Percentiles rank a stretch among this genome's conserved stretches.
Evolutionary conservation across 2,888 invertebrate species (phyloP).

Genomic region (Diaphora mendica): DNA sequence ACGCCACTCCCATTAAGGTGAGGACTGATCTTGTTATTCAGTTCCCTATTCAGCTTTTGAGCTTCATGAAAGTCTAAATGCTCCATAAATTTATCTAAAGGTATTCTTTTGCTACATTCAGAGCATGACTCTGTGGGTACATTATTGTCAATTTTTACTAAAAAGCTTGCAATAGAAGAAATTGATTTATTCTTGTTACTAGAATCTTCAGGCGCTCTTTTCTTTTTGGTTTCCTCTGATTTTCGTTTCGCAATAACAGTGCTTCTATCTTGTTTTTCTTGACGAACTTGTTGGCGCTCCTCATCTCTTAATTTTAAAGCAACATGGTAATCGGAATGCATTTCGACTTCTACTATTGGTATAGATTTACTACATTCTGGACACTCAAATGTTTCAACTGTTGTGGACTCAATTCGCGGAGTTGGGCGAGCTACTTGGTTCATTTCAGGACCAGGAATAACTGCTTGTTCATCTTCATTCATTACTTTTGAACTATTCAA

Average conservation of each 20-base stretch:
- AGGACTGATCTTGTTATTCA: slow-evolving; percentile 80
- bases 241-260: slow-evolving; percentile 25
- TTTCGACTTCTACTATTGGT: slow-evolving; percentile 84
- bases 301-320: slow-evolving; percentile 89
- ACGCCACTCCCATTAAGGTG: slow-evolving; percentile 50
- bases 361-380: slow-evolving; percentile 88
- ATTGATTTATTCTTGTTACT: slow-evolving; percentile 57
- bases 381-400: slow-evolving; percentile 79
- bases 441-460: slow-evolving; percentile 37
- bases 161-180: slow-evolving; percentile 73
- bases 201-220: slow-evolving; percentile 48
- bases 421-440: slow-evolving; percentile 18
- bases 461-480: slow-evolving; percentile 31
- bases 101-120: slow-evolving; percentile 89
- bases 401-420: slow-evolving; percentile 25
- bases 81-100: slow-evolving; percentile 88
- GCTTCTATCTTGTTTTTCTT: slow-evolving; percentile 59
- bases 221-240: slow-evolving; percentile 42
- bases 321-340: slow-evolving; percentile 91
- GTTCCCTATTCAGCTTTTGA: slow-evolving; percentile 89
- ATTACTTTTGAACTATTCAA: slow-evolving; percentile 59
- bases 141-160: slow-evolving; percentile 76
- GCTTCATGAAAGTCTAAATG: slow-evolving; percentile 96
- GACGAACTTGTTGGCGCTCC: slow-evolving; percentile 71
- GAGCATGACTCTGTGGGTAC: slow-evolving; percentile 85